Evolutionary conservation across 2,113 vertebrate genomes (phyloP), one percentile per base, ranked within the genome.

Genomic region (Speoplatyrhinus poulsoni): DNA sequence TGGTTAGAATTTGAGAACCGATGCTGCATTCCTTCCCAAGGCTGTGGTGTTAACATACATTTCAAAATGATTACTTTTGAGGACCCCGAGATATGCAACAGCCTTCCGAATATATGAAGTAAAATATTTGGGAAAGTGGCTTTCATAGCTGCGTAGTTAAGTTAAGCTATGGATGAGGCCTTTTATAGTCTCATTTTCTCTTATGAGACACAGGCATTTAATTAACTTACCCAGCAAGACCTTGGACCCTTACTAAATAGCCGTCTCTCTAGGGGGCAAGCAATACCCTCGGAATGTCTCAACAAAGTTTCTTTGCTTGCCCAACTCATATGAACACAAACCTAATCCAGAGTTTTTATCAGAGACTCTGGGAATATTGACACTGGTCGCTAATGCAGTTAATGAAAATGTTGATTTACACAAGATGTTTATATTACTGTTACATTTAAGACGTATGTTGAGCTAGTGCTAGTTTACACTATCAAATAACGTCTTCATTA

Each of bases 1-100:
- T 90, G 89, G 89, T 83, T 89, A 72, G 75, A 36, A 85, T 91
- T 65, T 74, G 64, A 70, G 74, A 79, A 85, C 80, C 79, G 69
- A 76, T 69, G 72, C 78, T 70, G 70, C 81, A 74, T 85, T 90
- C 80, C 81, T 81, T 68, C 26, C 62, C 73, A 82, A 79, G 69
- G 70, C 76, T 47, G 70, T 69, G 78, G 82, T 66, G 82, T 86
- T 81, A 81, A 79, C 69, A 75, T 74, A 70, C 77, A 88, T 88
- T 78, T 85, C 81, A 81, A 86, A 87, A 80, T 76, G 63, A 89
- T 87, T 84, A 79, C 77, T 67, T 75, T 59, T 67, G 57, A 46
- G 67, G 82, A 83, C 70, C 57, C 47, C 12, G 47, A 72, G 73
- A 80, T 65, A 46, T 62, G 69, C 56, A 73, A 80, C 86, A 69